Conservation (phyloP, 2,888 invertebrate species). For the Parasteatoda lunata region DNA sequence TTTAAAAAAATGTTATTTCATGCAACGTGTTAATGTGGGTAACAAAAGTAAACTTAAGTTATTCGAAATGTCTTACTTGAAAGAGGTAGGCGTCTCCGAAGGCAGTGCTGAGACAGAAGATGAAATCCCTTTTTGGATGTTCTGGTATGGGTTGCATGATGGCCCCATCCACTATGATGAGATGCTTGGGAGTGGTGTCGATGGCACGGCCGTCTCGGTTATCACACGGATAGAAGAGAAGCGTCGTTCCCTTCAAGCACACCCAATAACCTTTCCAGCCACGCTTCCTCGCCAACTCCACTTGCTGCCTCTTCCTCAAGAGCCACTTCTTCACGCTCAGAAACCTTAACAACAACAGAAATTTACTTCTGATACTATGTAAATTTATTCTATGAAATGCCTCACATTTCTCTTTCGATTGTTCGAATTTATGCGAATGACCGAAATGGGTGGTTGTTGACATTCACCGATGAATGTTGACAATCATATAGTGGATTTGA, state of each 20-base stretch:
- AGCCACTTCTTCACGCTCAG: constrained; percentile 99
- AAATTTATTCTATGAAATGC: too few species aligned
- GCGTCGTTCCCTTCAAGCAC: constrained; percentile 95
- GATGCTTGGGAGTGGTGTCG: constrained; percentile 94
- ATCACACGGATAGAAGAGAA: constrained; percentile 96
- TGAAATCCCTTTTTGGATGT: constrained; percentile 97
- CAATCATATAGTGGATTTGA: too few species aligned
- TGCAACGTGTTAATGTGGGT: not conserved
- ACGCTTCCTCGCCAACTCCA: constrained; percentile 92
- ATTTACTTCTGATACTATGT: too few species aligned
- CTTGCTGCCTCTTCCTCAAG: constrained; percentile 89
- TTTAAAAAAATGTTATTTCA: not conserved
- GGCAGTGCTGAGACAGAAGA: constrained; percentile 97
- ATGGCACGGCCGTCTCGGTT: constrained; percentile 86
- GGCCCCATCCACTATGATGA: constrained; percentile 95
- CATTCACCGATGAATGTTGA: too few species aligned
- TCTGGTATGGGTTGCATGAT: constrained; percentile 99
- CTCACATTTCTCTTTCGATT: too few species aligned
- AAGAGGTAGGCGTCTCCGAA: constrained; percentile 98
- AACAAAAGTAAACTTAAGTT: not conserved
- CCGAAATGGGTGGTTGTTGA: too few species aligned
- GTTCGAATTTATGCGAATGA: too few species aligned
- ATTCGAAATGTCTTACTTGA: constrained; percentile 81
- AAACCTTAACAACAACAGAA: constrained; percentile 83
- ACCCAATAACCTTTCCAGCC: constrained; percentile 99